Conservation (phyloP, 2,797 vertebrate genomes). For the Morelia viridis region DNA sequence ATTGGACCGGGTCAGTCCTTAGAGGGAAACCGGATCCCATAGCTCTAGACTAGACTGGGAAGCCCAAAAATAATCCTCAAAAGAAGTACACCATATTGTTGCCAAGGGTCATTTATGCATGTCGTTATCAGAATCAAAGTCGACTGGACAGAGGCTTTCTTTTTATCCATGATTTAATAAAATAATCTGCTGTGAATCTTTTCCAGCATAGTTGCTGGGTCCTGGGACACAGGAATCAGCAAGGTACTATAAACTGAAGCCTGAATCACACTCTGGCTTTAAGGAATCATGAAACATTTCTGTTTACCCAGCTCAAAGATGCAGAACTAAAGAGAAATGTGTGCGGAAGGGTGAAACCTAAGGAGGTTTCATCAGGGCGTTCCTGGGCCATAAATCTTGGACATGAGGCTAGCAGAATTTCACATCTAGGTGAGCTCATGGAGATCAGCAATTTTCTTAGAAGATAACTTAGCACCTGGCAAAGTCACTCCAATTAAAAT, state of each 20-base stretch:
- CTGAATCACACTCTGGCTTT: neutral
- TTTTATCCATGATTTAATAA: neutral
- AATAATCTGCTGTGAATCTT: neutral
- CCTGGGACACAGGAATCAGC: neutral
- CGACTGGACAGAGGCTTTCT: neutral
- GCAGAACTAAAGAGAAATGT: neutral
- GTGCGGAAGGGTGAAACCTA: neutral
- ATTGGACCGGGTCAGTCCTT: neutral
- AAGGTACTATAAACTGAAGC: neutral
- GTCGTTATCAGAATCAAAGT: neutral
- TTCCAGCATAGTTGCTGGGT: neutral
- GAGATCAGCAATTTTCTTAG: neutral
- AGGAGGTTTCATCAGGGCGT: neutral
- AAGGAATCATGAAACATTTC: neutral
- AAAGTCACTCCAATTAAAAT: neutral
- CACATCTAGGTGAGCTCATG: neutral
- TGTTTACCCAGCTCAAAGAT: neutral
- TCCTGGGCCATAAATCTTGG: neutral
- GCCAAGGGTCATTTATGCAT: neutral
- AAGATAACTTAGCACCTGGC: neutral
- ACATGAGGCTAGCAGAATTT: neutral
- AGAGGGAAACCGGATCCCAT: too few relatives aligned
- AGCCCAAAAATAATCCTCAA: too few relatives aligned
- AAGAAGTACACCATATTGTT: too few relatives aligned
- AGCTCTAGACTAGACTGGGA: too few relatives aligned